phyloP scores from a whole-genome alignment of 2,888 invertebrate species.

The Epistrophella euchroma region DNA sequence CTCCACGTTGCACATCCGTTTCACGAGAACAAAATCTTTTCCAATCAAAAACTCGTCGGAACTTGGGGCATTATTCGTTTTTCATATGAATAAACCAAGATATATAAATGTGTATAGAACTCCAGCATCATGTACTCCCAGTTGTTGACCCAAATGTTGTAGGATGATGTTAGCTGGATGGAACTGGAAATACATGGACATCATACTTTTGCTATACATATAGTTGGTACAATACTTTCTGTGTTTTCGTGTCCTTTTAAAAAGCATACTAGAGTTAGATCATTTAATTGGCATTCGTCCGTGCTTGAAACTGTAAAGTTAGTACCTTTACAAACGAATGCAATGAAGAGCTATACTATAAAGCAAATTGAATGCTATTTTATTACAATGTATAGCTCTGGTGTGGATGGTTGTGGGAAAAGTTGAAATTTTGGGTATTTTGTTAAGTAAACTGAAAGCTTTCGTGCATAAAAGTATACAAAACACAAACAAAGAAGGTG shows the following conservation, averaged over 20 bases:
- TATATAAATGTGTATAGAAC: not conserved
- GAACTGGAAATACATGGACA: constrained; percentile 18
- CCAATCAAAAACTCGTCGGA: constrained; percentile 31
- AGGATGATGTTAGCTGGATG: not conserved
- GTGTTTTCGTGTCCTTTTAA: constrained; percentile 27
- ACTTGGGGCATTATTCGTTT: constrained; percentile 18
- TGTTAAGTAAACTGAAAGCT: constrained; percentile 50
- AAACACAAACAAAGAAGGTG: constrained; percentile 35
- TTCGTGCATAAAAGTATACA: constrained; percentile 27
- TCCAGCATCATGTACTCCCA: constrained; percentile 18
- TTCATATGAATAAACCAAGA: constrained; percentile 14
- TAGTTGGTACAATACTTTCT: constrained; percentile 20
- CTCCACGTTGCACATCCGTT: constrained; percentile 20
- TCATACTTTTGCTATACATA: not conserved
- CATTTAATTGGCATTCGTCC: constrained; percentile 35
- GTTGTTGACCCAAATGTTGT: constrained; percentile 35
- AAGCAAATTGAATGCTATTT: constrained; percentile 29
- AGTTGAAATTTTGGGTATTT: constrained; percentile 52
- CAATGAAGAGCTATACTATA: not conserved
- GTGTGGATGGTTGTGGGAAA: constrained; percentile 16
- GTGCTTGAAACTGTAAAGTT: constrained; percentile 20
- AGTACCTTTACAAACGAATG: constrained; percentile 27
- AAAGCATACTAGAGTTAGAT: constrained; percentile 18
- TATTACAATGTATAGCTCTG: constrained; percentile 5
- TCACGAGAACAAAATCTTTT: constrained; percentile 21